Conservation (phyloP, 2,113 vertebrate species). For the Aptenodytes forsteri region DNA sequence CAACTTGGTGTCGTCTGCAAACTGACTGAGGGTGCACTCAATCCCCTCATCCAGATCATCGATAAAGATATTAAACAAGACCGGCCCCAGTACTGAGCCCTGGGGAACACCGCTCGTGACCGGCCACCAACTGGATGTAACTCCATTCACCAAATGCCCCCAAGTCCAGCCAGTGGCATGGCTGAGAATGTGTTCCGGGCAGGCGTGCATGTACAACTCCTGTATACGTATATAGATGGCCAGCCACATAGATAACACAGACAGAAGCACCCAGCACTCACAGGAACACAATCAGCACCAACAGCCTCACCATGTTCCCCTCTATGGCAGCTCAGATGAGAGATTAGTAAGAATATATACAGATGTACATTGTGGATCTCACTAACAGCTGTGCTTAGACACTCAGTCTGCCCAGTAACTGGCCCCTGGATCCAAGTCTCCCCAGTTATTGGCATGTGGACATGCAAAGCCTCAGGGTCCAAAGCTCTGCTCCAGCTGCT, state of each 20-base stretch:
- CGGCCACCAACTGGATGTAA: too few relatives aligned
- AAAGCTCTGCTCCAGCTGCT: not conserved
- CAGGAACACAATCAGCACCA: not conserved
- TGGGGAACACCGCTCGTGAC: too few relatives aligned
- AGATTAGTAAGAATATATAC: not conserved
- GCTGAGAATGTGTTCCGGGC: not conserved
- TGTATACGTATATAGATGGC: not conserved
- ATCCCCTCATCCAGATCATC: too few relatives aligned
- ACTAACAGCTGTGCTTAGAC: not conserved
- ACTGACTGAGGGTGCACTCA: too few relatives aligned
- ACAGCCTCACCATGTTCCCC: not conserved
- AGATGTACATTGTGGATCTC: not conserved
- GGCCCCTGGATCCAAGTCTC: not conserved
- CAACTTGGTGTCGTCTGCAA: too few relatives aligned
- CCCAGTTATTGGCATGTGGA: not conserved
- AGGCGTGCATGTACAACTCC: fast-evolving
- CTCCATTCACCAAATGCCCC: too few relatives aligned
- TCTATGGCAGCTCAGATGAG: not conserved
- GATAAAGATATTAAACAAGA: too few relatives aligned
- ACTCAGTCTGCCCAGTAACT: not conserved
- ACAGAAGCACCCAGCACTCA: not conserved
- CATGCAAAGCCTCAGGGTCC: not conserved
- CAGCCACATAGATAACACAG: not conserved
- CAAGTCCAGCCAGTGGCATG: not conserved
- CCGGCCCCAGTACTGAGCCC: too few relatives aligned